These are phyloP conservation scores for Glossophaga mutica DNA, from an alignment of 2,797 vertebrate species.

Conservation along the genomic window DNA sequence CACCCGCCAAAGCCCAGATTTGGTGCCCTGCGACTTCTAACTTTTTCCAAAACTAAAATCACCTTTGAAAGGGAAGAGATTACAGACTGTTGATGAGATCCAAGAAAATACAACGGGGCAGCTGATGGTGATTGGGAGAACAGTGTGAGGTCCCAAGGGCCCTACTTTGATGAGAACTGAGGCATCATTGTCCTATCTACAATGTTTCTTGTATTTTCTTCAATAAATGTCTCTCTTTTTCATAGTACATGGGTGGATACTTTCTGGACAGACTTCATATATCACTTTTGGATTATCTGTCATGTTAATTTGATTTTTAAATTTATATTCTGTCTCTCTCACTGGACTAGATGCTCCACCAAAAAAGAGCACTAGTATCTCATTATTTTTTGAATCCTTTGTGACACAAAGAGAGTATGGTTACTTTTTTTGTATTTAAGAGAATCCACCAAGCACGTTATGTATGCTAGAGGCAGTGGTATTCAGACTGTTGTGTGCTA, in stretches of 20 bases:
- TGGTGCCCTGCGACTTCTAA: neutral
- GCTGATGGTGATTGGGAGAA: neutral
- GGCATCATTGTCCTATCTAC: neutral
- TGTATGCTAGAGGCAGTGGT: neutral
- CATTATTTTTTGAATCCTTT: neutral
- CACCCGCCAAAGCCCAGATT: neutral
- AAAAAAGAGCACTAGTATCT: neutral
- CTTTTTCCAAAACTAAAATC: neutral
- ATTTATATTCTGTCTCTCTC: neutral
- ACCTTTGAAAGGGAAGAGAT: neutral
- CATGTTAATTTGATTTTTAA: neutral
- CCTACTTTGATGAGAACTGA: neutral
- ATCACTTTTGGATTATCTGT: neutral
- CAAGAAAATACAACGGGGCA: neutral
- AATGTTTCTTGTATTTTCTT: neutral
- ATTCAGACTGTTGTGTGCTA: neutral
- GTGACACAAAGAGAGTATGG: neutral
- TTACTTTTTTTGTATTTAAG: neutral
- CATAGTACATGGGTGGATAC: neutral
- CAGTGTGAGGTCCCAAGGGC: neutral
- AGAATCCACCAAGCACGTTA: neutral
- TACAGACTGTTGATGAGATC: neutral
- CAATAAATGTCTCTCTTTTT: neutral
- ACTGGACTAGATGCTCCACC: neutral
- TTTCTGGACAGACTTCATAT: neutral